These are phyloP conservation scores for Xiphophorus couchianus DNA, from an alignment of 2,113 vertebrate genomes.

Conservation along the genomic window DNA sequence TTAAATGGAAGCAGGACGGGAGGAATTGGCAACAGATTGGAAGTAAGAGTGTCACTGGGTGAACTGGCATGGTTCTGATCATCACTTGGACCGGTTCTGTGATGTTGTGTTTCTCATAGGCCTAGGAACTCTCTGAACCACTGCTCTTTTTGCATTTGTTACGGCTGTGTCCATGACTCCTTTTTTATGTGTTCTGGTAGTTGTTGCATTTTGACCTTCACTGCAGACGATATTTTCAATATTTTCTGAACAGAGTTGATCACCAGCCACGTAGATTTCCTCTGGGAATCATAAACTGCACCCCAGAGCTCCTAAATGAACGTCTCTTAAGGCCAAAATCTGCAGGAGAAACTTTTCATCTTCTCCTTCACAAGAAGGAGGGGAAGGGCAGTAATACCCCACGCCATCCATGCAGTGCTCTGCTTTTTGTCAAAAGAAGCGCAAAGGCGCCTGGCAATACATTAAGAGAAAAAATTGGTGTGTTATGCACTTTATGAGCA, in stretches of 20 bases:
- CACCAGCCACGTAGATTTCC: background rate
- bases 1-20: background rate
- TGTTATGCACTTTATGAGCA: conserved; percentile 58
- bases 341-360: background rate
- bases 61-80: background rate
- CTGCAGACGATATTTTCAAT: background rate
- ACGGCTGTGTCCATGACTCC: background rate
- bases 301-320: conserved; percentile 29
- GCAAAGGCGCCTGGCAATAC: conserved; percentile 59
- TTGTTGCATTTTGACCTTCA: background rate
- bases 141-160: background rate
- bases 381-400: conserved; percentile 43
- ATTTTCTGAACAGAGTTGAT: conserved; percentile 6
- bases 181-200: conserved; percentile 10
- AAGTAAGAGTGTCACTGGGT: background rate
- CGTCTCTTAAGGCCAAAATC: background rate
- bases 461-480: conserved; percentile 59
- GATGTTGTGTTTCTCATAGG: background rate
- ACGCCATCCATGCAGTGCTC: conserved; percentile 39
- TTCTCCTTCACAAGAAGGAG: background rate
- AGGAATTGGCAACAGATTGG: background rate
- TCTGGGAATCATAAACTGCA: conserved; percentile 1
- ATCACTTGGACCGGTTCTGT: background rate
- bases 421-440: conserved; percentile 58
- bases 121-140: background rate